phyloP scores from a whole-genome alignment of 1,140 invertebrate species.

The Drosophila funebris region DNA sequence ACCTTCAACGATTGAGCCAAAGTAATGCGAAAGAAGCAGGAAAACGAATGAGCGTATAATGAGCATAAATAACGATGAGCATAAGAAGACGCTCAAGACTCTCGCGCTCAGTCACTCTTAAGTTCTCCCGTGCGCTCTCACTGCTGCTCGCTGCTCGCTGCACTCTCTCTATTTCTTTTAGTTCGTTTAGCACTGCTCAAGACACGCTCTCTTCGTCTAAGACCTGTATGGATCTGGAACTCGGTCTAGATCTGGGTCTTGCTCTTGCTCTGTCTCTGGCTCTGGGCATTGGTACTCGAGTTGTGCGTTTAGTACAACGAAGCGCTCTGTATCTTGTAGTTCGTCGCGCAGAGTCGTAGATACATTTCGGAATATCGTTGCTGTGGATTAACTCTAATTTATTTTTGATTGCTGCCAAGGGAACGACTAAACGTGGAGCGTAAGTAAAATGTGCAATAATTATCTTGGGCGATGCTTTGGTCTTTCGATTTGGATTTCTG shows the following conservation, averaged over 20 bases:
- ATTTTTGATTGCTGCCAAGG: slow-evolving; percentile 66
- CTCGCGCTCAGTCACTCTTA: slow-evolving; percentile 10
- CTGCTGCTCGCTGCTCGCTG: slow-evolving; percentile 14
- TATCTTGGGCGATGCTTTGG: slow-evolving; percentile 38
- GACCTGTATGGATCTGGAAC: slow-evolving; percentile 38
- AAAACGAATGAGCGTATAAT: slow-evolving; percentile 26
- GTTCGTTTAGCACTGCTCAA: slow-evolving; percentile 13
- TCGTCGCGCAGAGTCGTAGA: slow-evolving; percentile 38
- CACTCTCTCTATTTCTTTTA: slow-evolving; percentile 10
- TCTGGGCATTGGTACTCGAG: slow-evolving; percentile 17
- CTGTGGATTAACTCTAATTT: slow-evolving; percentile 74
- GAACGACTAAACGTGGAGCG: slow-evolving; percentile 33
- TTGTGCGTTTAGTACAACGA: slow-evolving; percentile 60
- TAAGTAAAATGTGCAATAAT: slow-evolving; percentile 67
- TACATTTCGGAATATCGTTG: no score
- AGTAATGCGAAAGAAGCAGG: slow-evolving; percentile 15
- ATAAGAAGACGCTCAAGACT: slow-evolving; percentile 3
- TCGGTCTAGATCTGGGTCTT: no score
- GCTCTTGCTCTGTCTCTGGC: no score
- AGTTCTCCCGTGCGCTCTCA: slow-evolving; percentile 10
- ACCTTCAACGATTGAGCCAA: slow-evolving; percentile 55
- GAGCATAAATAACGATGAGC: slow-evolving; percentile 13
- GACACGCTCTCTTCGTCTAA: slow-evolving; percentile 44
- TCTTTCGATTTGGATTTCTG: slow-evolving; percentile 19
- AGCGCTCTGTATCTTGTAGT: slow-evolving; percentile 65